Percentiles rank a stretch among this genome's conserved stretches.
Evolutionary conservation across 2,888 invertebrate species (phyloP).

Genomic region (Yponomeuta sedellus): DNA sequence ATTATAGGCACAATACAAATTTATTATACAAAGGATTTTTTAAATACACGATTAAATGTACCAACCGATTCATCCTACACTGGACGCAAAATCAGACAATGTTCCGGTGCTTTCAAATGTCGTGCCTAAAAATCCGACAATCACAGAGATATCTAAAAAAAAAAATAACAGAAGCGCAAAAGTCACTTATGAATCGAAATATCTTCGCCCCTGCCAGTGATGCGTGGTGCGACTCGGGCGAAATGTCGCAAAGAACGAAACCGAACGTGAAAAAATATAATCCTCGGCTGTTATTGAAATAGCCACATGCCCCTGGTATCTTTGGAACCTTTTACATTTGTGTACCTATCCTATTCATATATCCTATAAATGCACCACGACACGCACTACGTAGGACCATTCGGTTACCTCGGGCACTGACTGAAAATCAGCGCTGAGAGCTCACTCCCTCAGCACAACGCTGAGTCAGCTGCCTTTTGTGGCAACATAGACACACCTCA

Average conservation of each 20-base stretch:
- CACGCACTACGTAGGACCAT: too few relatives aligned
- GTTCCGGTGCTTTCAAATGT: background rate
- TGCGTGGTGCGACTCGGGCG: constrained; percentile 31
- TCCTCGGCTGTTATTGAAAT: background rate
- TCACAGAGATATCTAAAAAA: constrained; percentile 26
- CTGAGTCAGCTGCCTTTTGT: too few relatives aligned
- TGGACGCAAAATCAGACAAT: background rate
- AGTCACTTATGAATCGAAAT: constrained; percentile 46
- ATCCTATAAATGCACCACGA: too few relatives aligned
- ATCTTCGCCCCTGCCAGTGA: constrained; percentile 50
- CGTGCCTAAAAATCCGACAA: background rate
- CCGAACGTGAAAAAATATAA: background rate
- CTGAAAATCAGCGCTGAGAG: too few relatives aligned
- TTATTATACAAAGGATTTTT: too few relatives aligned
- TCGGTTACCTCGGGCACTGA: too few relatives aligned
- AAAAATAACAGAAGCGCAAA: constrained; percentile 46
- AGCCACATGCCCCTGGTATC: background rate
- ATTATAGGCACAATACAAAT: too few relatives aligned
- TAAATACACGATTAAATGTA: background rate
- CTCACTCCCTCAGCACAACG: too few relatives aligned
- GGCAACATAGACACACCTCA: too few relatives aligned
- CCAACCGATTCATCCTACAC: background rate
- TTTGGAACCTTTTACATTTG: too few relatives aligned
- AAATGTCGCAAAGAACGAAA: background rate
- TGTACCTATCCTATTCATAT: too few relatives aligned